These are phyloP conservation scores for Nesometra sesokonis DNA, from an alignment of 35 echinoderm and acorn worm genomes.

Conservation along the genomic window DNA sequence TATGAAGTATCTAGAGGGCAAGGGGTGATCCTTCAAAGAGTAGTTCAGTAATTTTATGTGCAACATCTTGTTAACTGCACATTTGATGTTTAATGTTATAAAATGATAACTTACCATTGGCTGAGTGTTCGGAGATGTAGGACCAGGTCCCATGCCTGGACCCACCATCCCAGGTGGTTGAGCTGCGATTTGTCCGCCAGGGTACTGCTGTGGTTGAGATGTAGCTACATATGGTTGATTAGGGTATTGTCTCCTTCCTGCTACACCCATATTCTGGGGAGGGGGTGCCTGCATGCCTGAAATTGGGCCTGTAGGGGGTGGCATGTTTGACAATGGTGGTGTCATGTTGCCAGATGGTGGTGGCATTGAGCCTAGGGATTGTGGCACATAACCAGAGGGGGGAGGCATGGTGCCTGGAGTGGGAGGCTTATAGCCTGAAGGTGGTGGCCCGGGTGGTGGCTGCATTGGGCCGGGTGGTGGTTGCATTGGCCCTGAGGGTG, in stretches of 20 bases:
- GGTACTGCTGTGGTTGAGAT: not conserved
- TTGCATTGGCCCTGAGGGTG: not conserved
- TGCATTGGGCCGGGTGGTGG: not conserved
- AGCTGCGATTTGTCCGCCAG: not conserved
- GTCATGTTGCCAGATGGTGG: constrained; percentile 4
- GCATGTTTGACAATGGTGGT: constrained; percentile 10
- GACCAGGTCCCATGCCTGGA: not conserved
- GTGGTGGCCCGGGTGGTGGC: constrained; percentile 11
- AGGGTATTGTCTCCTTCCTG: constrained; percentile 59
- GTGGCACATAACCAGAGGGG: constrained; percentile 6
- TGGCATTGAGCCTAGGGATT: not conserved
- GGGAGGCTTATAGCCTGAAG: not conserved
- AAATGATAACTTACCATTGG: not conserved
- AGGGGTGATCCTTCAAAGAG: too few species aligned
- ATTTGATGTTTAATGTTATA: too few species aligned
- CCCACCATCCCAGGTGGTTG: not conserved
- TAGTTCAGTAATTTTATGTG: too few species aligned
- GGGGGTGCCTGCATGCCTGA: constrained; percentile 7
- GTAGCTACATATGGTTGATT: constrained; percentile 9
- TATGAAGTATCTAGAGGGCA: too few species aligned
- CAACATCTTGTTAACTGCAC: too few species aligned
- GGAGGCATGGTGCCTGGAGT: not conserved
- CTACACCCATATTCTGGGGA: constrained; percentile 1
- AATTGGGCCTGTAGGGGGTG: constrained; percentile 22
- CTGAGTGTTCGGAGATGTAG: not conserved